Base-by-base conservation (phyloP, 1,140 invertebrate genomes). In the Rhagoletis pomonella region DNA sequence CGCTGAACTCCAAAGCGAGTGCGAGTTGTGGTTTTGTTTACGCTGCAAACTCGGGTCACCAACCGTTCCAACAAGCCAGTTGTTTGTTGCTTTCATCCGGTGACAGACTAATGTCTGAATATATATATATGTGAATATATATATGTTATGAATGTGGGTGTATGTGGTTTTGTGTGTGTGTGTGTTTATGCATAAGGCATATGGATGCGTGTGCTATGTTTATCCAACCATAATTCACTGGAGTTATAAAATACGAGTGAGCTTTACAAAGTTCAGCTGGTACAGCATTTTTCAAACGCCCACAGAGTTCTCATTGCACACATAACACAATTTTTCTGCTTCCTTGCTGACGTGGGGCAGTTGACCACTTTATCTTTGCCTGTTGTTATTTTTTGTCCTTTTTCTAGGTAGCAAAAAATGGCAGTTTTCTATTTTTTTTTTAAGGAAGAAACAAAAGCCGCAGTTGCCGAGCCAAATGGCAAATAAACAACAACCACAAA, bases 151-250 rank as follows among this genome's bases (percentile, higher is more conserved):
- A 14, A 14, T n/a, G 7, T 14, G 7, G 9, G 60, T 12, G 60
- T 62, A 14, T 7, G 60, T 55, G 50, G 5, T 5, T 55, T 4
- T 55, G 50, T 55, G 50, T 55, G 50, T 55, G 50, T 55, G 50
- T 55, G 50, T 55, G 50, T 3, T 55, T 55, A 10, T 55, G 50
- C 10, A 10, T 55, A 10, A 7, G 5, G 50, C 12, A 50, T 50
- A 6, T 81, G 73, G n/a, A 47, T 55, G 4, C 19, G 14, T 19
- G n/a, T 4, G 47, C 5, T 81, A 29, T 62, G 73, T 17, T 81
- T 81, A 81, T 55, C 73, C 73, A 50, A 81, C 73, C 73, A 81
- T 81, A 81, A 81, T 81, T 81, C 73, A 81, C 73, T 19, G 17
- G 47, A 19, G 73, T 55, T 50, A 73, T 73, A 73, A 73, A 81